Base-by-base conservation (phyloP, 2,888 invertebrate species). In the Agonum fuliginosum region DNA sequence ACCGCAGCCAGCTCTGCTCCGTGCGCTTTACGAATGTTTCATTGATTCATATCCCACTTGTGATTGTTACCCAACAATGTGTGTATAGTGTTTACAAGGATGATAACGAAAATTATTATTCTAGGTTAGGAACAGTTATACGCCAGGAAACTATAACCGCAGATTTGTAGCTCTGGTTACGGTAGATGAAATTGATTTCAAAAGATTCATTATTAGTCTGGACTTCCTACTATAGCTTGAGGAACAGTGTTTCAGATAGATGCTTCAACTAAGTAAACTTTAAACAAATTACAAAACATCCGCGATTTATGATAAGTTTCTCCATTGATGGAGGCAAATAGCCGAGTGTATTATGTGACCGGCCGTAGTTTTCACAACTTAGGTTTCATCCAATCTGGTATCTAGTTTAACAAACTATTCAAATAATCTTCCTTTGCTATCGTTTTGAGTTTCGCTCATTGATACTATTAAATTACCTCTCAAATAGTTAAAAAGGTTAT, bases 41-140 rank as follows among this genome's bases (percentile, higher is more conserved):
- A 67, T 37, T 41, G 67, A 67, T 67, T 67, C 22, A 41, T 41
- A 67, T 67, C 67, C 41, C 22, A 67, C 37, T 67, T 67, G 12
- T 67, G 67, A 67, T 67, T 67, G 37, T 67, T 62, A 62, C 22
- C 37, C 27, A 20, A 41, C 41, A 37, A 22, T 67, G 67, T 67
- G 67, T 67, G 37, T 67, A 62, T 62, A 62, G 58, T 67, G 67
- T 67, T 67, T 67, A 67, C 58, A 1, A n/a, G 58, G 67, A 67
- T 20, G 67, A 67, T 67, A 67, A 67, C 41, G 41, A 41, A 67
- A 67, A 67, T 67, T 67, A 67, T 67, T 41, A 67, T 41, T 22
- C 41, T 20, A 41, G 24, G 41, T 22, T 20, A 41, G 24, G 41
- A 37, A 67, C 67, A 67, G 67, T 67, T 67, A 67, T 41, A 20